Base-by-base conservation (phyloP, 2,888 invertebrate genomes). In the Stenodera caucasica region DNA sequence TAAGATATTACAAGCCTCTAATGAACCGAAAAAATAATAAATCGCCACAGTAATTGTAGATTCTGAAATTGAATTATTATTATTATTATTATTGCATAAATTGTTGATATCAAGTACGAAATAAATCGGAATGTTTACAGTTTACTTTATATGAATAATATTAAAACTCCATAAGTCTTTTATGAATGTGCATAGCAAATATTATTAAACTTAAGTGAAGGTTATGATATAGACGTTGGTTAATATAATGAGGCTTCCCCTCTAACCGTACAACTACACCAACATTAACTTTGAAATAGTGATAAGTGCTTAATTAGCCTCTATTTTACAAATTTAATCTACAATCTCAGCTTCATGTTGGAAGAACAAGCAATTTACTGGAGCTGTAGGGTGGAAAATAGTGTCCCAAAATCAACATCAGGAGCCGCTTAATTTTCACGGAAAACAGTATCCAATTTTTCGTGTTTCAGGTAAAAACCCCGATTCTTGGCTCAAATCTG, bases 221-320 rank as follows among this genome's bases (percentile, higher is more conserved):
- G 53, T 59, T 57, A 57, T 50, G 63, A 50, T 52, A 54, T 52
- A 58, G 65, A 53, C 49, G 54, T 55, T 49, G 52, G 26, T 23
- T 52, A 35, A 57, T 55, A 59, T 64, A 67, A 67, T 63, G 64
- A 64, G 62, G 61, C 66, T 61, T 58, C 59, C 32, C 64, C 57
- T 18, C 59, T 63, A 66, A 64, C 64, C 59, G 60, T 60, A 64
- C 58, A 60, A 64, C 60, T 60, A 66, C 40, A 1, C 60, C 60
- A 64, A 63, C 60, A 57, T 66, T 60, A 66, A 58, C 64, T 64
- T 62, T 57, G 63, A 59, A 63, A 64, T 61, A 61, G 64, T 63
- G 66, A 67, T 67, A 67, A 64, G 63, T 63, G 56, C 66, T 64
- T 63, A 63, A 67, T 64, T 67, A 64, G 59, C 61, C 56, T 55